Evolutionary conservation across 1,140 invertebrate species (phyloP).

Genomic region (Sitophilus oryzae): DNA sequence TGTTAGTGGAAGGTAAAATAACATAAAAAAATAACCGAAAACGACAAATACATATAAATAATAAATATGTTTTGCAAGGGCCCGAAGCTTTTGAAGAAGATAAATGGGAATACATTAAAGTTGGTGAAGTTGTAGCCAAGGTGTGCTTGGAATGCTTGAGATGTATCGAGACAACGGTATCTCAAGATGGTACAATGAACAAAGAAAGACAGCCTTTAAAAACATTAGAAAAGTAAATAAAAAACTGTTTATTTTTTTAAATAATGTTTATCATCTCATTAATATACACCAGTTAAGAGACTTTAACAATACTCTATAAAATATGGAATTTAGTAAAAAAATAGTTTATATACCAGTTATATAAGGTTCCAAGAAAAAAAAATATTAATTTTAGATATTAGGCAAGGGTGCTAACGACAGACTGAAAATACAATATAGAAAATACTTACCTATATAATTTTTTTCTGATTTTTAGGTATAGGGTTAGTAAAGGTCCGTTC

Average conservation of each 20-base stretch:
- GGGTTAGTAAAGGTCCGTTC: conserved; percentile 26
- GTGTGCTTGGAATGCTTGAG: conserved; percentile 59
- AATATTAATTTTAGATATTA: too few species aligned
- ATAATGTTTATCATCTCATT: neutral
- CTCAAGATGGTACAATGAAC: conserved; percentile 49
- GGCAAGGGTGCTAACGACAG: too few species aligned
- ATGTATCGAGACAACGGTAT: conserved; percentile 55
- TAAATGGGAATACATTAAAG: conserved; percentile 62
- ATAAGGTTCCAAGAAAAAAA: too few species aligned
- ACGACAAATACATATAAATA: neutral
- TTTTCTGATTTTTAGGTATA: conserved; percentile 30
- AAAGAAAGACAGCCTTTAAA: conserved; percentile 48
- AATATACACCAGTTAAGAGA: too few species aligned
- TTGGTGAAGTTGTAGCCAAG: conserved; percentile 55
- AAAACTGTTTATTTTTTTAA: conserved; percentile 4
- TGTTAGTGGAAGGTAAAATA: conserved; percentile 53
- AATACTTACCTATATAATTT: too few species aligned
- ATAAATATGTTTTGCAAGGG: neutral
- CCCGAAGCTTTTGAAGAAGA: conserved; percentile 59
- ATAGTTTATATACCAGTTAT: too few species aligned
- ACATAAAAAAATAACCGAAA: neutral
- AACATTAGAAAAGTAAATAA: conserved; percentile 46
- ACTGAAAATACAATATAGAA: too few species aligned
- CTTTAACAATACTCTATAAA: too few species aligned
- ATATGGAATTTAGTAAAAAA: too few species aligned